Evolutionary conservation across 2,888 invertebrate genomes (phyloP), one percentile per base, ranked within the genome.

Genomic region (Tiphia femorata): DNA sequence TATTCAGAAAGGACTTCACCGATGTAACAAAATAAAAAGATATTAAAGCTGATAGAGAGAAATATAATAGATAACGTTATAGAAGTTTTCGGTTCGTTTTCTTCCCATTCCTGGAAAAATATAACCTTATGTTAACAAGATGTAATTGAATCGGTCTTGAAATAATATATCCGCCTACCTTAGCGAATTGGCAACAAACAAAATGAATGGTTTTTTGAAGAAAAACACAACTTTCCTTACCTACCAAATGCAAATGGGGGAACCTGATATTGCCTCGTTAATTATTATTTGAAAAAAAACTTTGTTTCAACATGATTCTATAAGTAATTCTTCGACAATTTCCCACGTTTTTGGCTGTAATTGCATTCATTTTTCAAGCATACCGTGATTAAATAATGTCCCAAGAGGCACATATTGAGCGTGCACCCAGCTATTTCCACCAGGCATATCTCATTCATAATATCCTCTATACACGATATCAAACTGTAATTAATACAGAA

Each of bases 371-470:
- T 7, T 35, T 27, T 25, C n/a, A n/a, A 35, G 23, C 23, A 20
- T 69, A 75, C 77, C 70, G 63, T 70, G 35, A 78, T 73, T 16
- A 73, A 70, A 55, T 75, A 76, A 61, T 73, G 77, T 55, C 73
- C 77, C 10, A 78, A 58, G 23, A 76, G 70, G 47, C 77, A 78
- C 27, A 77, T 76, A 41, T 76, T 70, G 54, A 79, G 43, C 0
- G 78, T 77, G 38, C 77, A 77, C 7, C 77, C 78, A 10, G 78
- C 33, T 25, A 80, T 62, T 66, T 81, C 81, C 16, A 77, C 64
- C n/a, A 81, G 67, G 38, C 76, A 78, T 49, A 80, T 72, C 41
- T 62, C 62, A 46, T 67, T 75, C 33, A 78, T 55, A 27, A 75
- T 58, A 12, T 54, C 48, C 29, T 80, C 78, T 12, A 76, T 73